Percentiles rank a stretch among this genome's conserved stretches.
Evolutionary conservation across 2,888 invertebrate genomes (phyloP).

Genomic region (Orthosia incerta): DNA sequence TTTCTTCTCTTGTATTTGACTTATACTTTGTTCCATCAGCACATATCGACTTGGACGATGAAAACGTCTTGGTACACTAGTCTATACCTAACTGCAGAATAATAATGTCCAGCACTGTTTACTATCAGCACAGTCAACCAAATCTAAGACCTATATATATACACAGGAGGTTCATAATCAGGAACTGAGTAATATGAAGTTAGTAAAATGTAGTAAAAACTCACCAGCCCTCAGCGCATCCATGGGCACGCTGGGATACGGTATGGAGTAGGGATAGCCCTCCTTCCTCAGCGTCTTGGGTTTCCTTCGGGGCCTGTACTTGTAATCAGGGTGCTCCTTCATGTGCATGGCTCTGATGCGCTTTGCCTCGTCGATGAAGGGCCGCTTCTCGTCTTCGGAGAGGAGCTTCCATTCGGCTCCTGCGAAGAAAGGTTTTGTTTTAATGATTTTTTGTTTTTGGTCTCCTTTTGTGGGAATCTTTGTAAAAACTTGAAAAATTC

Average conservation of each 20-base stretch:
- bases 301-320: constrained; percentile 97
- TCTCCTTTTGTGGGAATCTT: no score
- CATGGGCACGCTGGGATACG: constrained; percentile 97
- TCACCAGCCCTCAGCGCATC: constrained; percentile 96
- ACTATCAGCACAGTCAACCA: no score
- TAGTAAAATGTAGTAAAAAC: constrained; percentile 65
- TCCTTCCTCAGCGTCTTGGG: constrained; percentile 97
- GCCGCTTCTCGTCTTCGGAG: constrained; percentile 98
- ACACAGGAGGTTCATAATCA: no score
- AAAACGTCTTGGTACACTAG: no score
- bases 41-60: no score
- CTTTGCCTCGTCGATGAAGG: constrained; percentile 99
- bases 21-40: no score
- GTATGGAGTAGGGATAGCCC: constrained; percentile 97
- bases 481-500: no score
- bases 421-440: constrained; percentile 72
- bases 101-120: no score
- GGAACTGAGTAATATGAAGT: background rate
- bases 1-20: no score
- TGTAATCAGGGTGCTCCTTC: constrained; percentile 98
- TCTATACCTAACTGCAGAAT: no score
- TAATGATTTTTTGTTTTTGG: no score
- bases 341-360: constrained; percentile 98
- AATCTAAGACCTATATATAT: no score
- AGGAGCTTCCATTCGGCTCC: constrained; percentile 99